Percentiles rank a stretch among this genome's conserved stretches.
Evolutionary conservation across 1,140 invertebrate genomes (phyloP).

Genomic region (Mylabris phalerata): DNA sequence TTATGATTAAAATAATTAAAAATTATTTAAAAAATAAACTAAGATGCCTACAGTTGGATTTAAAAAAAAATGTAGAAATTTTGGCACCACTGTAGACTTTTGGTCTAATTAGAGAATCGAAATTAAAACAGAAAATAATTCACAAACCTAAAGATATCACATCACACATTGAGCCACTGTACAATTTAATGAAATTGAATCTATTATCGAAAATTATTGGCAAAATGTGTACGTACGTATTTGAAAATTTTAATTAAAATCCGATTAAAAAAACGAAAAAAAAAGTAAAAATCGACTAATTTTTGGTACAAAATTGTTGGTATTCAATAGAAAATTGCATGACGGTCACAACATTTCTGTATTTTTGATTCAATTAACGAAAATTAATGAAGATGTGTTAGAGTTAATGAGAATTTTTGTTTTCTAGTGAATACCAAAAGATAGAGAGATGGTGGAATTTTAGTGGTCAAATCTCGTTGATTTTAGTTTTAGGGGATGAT

Average conservation of each 20-base stretch:
- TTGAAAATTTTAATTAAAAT: constrained; percentile 18
- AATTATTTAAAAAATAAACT: neutral
- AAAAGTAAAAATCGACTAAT: neutral
- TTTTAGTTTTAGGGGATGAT: neutral
- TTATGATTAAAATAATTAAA: neutral
- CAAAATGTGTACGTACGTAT: constrained; percentile 37
- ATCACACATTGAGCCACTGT: constrained; percentile 42
- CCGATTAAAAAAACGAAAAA: neutral
- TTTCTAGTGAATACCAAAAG: neutral
- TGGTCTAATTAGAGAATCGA: neutral
- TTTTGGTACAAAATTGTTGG: neutral
- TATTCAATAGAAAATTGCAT: neutral
- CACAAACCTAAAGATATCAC: constrained; percentile 45
- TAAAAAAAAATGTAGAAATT: constrained; percentile 18
- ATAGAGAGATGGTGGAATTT: neutral
- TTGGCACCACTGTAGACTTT: constrained; percentile 35
- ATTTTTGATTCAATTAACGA: neutral
- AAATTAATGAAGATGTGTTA: neutral
- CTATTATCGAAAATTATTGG: constrained; percentile 17
- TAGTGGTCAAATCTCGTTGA: constrained; percentile 9
- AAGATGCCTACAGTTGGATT: neutral
- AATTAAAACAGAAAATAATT: constrained; percentile 24
- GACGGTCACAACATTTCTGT: neutral
- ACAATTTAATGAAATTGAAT: constrained; percentile 17
- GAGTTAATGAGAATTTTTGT: neutral